Percentiles rank a stretch among this genome's conserved stretches.
phyloP scores from a whole-genome alignment of 37 sponge, comb jelly and placozoan genomes.

The Chondrilla cf. caribensis region DNA sequence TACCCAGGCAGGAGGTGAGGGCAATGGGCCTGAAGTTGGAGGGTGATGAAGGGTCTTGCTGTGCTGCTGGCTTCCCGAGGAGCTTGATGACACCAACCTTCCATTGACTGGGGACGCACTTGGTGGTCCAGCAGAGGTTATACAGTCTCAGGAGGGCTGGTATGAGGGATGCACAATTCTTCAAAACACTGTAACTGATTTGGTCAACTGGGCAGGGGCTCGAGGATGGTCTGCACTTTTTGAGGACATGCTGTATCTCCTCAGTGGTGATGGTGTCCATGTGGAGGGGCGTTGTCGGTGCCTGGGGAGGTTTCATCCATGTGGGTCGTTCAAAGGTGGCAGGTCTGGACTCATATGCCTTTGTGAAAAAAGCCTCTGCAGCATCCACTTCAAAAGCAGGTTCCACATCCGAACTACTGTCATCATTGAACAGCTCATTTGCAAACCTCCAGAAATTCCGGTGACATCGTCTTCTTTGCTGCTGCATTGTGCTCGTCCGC shows the following conservation, averaged over 20 bases:
- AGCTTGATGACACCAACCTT: slow-evolving; percentile 9
- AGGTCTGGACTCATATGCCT: not conserved
- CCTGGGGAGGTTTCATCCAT: not conserved
- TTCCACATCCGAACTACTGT: not conserved
- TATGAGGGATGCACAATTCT: slow-evolving; percentile 16
- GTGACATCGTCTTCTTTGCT: slow-evolving; percentile 21
- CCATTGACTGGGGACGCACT: not conserved
- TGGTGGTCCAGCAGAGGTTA: slow-evolving; percentile 5
- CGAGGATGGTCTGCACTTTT: not conserved
- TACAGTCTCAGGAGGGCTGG: slow-evolving; percentile 14
- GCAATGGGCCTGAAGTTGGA: slow-evolving; percentile 19
- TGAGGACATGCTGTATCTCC: not conserved
- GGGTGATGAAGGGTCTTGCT: not conserved
- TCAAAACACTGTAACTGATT: slow-evolving; percentile 11
- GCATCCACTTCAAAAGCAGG: not conserved
- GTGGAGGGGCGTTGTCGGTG: not conserved
- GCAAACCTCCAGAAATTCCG: slow-evolving; percentile 21
- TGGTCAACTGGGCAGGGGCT: slow-evolving; percentile 1
- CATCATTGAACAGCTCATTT: not conserved
- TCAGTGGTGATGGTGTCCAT: not conserved
- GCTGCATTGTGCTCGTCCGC: not conserved
- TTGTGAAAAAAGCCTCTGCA: not conserved
- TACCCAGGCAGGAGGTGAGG: slow-evolving; percentile 20
- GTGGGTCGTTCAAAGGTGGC: not conserved
- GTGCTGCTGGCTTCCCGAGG: not conserved